A percentile compares a stretch with the other conserved stretches of the same genome.
Evolutionary conservation across 2,888 invertebrate species (phyloP).

Genomic region (Xylocampa areola): DNA sequence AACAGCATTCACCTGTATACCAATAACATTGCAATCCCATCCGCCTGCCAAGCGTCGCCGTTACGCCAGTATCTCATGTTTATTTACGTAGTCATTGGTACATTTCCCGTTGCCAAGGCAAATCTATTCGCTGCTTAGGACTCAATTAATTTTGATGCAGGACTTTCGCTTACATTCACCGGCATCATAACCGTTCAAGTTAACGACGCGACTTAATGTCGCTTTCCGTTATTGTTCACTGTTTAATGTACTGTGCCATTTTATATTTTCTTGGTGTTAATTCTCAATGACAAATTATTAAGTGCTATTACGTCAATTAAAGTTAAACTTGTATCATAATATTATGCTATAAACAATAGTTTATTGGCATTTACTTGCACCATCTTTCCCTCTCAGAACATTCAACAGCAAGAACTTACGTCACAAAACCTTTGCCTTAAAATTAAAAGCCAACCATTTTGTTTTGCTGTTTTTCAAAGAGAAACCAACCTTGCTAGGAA

Average conservation of each 20-base stretch:
- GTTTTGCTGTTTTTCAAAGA: background rate
- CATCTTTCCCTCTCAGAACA: background rate
- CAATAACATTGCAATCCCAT: constrained; percentile 26
- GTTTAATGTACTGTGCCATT: constrained; percentile 14
- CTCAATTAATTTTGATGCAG: constrained; percentile 18
- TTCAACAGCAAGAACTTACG: background rate
- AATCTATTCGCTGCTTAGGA: constrained; percentile 20
- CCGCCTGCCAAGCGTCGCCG: constrained; percentile 20
- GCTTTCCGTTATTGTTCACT: constrained; percentile 32
- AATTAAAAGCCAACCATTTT: background rate
- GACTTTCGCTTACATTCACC: constrained; percentile 36
- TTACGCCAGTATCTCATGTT: constrained; percentile 22
- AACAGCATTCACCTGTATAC: constrained; percentile 19
- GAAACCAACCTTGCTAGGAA: too few relatives aligned
- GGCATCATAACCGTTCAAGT: constrained; percentile 29
- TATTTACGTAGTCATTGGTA: constrained; percentile 18
- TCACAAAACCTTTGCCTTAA: too few relatives aligned
- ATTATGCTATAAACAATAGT: background rate
- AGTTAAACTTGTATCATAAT: background rate
- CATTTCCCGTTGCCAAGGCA: constrained; percentile 26
- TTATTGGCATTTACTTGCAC: constrained; percentile 14
- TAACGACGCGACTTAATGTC: constrained; percentile 33
- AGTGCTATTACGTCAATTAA: background rate
- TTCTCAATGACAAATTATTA: constrained; percentile 7
- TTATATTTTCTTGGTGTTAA: constrained; percentile 11